Evolutionary conservation across 2,797 vertebrate genomes (phyloP), one percentile per base, ranked within the genome.

Genomic region (Eurystomus glaucurus): DNA sequence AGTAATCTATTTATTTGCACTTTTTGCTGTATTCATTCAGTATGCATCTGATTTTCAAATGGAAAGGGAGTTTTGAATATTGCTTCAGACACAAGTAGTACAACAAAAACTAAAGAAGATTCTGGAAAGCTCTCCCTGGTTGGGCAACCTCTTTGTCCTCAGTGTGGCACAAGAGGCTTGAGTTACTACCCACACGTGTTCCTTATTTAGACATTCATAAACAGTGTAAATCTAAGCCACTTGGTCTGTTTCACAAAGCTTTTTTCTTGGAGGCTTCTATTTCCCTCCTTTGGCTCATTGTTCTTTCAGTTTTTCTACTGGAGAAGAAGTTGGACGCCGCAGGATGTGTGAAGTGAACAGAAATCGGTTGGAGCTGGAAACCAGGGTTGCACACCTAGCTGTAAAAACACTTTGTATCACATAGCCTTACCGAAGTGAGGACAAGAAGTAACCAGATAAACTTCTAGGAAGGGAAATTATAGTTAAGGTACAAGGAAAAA

Each of bases 121-220:
- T 81, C 25, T 78, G 77, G 48, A 31, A 66, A 74, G 7, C 19
- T n/a, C 25, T 16, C 8, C 55, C 22, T 65, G 43, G 1, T 35
- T 80, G 37, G 9, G 5, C 22, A 60, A 6, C 12, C 3, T 68
- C n/a, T 50, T n/a, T 74, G 37, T 66, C 9, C 19, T 78, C 37
- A 17, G 7, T 11, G 41, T 25, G 41, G 45, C 14, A 10, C 22
- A 62, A 1, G 0, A 46, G 16, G 4, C 29, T 46, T 6, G 33
- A 50, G 7, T 77, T 74, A 65, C 57, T 69, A 82, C 6, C 12
- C n/a, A 18, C 4, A 4, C 16, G 55, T 74, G 19, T 48, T 75
- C 15, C 10, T 10, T 81, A 2, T 37, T n/a, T 68, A 28, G 39
- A 83, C 66, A 48, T 52, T 90, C 45, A 41, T 8, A 9, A 33